phyloP scores from a whole-genome alignment of 1,140 invertebrate genomes.

The Cherax destructor region DNA sequence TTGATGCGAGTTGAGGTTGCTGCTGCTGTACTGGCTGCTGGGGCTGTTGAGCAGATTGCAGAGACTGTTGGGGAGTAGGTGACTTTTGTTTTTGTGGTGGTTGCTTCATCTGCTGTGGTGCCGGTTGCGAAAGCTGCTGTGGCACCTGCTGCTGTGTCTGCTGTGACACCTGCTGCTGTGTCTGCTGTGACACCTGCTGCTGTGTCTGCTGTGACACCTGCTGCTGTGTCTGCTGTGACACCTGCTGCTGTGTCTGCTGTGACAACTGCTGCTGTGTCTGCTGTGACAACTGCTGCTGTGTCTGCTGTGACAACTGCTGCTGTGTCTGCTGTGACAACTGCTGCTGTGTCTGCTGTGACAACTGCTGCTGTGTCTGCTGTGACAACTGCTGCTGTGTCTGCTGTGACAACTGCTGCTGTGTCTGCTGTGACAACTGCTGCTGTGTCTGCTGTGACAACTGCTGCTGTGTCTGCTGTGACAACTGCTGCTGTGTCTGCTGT shows the following conservation, averaged over 20 bases:
- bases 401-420: conserved; percentile 11
- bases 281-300: neutral
- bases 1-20: conserved; percentile 13
- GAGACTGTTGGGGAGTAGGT: conserved; percentile 1
- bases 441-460: neutral
- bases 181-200: neutral
- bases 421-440: conserved; percentile 11
- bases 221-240: neutral
- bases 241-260: neutral
- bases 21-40: conserved; percentile 2
- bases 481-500: conserved; percentile 15
- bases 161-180: neutral
- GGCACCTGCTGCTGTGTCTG: conserved; percentile 7
- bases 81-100: neutral
- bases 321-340: conserved; percentile 2
- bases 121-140: neutral
- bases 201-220: neutral
- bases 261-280: neutral
- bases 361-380: neutral
- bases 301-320: neutral
- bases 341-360: neutral
- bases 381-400: conserved; percentile 4
- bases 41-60: neutral
- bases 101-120: neutral
- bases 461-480: neutral